Evolutionary conservation across 2,113 vertebrate species (phyloP).

Genomic region (Cryptomyrus ogoouensis): DNA sequence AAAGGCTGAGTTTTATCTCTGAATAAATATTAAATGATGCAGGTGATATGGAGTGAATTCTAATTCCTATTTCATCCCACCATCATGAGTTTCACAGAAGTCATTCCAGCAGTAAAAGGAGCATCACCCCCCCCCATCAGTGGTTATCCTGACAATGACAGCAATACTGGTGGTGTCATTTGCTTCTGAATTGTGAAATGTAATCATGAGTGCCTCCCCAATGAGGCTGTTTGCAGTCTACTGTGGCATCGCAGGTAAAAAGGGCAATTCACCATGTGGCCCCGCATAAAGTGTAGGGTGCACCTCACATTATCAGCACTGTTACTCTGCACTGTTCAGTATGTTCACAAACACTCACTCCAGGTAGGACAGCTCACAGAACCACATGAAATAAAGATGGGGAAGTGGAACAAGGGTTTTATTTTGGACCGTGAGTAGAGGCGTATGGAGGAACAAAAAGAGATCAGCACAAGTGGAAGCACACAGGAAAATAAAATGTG

Average conservation of each 20-base stretch:
- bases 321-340: not conserved
- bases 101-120: not conserved
- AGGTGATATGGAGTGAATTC: not conserved
- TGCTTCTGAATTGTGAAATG: slow-evolving; percentile 3
- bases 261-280: not conserved
- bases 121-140: not conserved
- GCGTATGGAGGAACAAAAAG: not conserved
- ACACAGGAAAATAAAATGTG: not conserved
- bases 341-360: not conserved
- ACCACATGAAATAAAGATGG: not conserved
- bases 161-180: not conserved
- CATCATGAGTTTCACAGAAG: not conserved
- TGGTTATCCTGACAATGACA: not conserved
- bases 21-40: slow-evolving; percentile 20
- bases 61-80: slow-evolving; percentile 9
- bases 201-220: not conserved
- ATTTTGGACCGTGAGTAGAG: not conserved
- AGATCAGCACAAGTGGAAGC: not conserved
- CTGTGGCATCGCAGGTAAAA: not conserved
- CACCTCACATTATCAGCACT: not conserved
- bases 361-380: not conserved
- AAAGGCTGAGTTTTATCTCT: slow-evolving; percentile 12
- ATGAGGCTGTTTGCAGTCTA: not conserved
- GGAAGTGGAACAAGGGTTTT: not conserved
- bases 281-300: not conserved